Percentiles rank a stretch among this genome's conserved stretches.
phyloP scores from a whole-genome alignment of 2,797 vertebrate species.

The Amazonetta brasiliensis region DNA sequence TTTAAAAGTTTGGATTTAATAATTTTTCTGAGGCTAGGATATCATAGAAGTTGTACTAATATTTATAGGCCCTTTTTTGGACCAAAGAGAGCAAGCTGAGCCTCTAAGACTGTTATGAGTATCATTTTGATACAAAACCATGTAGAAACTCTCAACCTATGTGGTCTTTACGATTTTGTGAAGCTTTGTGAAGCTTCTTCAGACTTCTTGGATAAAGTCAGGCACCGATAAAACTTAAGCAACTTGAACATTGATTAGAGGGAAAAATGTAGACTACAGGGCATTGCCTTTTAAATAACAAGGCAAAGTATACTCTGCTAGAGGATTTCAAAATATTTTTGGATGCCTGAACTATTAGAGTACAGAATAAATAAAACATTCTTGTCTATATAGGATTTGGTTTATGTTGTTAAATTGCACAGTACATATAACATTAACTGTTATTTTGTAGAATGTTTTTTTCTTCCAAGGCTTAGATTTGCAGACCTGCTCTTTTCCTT shows the following conservation, averaged over 20 bases:
- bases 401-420: background rate
- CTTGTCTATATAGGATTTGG: background rate
- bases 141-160: background rate
- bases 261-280: background rate
- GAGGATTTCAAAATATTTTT: background rate
- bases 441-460: background rate
- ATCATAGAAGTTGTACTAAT: background rate
- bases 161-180: background rate
- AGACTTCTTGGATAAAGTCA: background rate
- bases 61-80: background rate
- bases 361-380: background rate
- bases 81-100: background rate
- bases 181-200: background rate
- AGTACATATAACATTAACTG: background rate
- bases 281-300: background rate
- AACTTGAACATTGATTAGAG: background rate
- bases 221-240: background rate
- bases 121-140: background rate
- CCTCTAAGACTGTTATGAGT: background rate
- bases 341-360: background rate
- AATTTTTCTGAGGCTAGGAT: background rate
- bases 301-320: background rate
- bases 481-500: background rate
- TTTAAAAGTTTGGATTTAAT: background rate
- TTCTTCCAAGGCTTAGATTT: conserved; percentile 11